Base-by-base conservation (phyloP, 2,888 invertebrate species). In the Physocephala rufipes region DNA sequence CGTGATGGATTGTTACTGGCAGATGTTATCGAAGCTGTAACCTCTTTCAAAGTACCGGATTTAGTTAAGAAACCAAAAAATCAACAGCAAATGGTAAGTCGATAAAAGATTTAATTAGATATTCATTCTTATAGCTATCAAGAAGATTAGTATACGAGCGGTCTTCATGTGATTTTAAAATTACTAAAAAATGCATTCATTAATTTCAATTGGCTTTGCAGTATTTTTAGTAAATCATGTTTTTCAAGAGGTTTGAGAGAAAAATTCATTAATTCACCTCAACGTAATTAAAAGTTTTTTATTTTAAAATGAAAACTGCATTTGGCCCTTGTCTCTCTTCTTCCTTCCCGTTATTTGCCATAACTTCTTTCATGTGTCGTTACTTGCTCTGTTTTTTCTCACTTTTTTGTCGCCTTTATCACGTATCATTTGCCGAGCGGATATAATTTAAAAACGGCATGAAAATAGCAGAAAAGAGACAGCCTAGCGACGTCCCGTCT, bases 21-120 rank as follows among this genome's bases (percentile, higher is more conserved):
- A 3, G 96, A 97, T 86, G 94, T 97, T 85, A 92, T 97, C 81
- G 96, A 97, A 86, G 96, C 97, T 76, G 97, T 97, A 87, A 96
- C 90, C 66, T 89, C 89, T 19, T 87, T 89, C 76, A 94, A 93
- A 87, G 93, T 95, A 81, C 92, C 92, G 73, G 91, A 91, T 85
- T 88, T 92, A 76, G 89, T 93, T 84, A 90, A 94, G 79, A 96
- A 96, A 87, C 96, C 97, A 36, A 93, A 95, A 84, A 95, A 91
- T 81, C 92, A 94, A 55, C 90, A 94, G 82, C 96, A 96, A 91
- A 96, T 96, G 96, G 96, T 96, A 84, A 92, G 93, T 89, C 9
- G 5, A 9, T 36, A 36, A 36, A 4, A 36, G n/a, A n/a, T n/a
- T n/a, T n/a, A 36, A 36, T 36, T 36, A 36, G 9, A 36, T 36